phyloP scores from a whole-genome alignment of 1,140 invertebrate genomes.

The Panagrolaimus sp. region DNA sequence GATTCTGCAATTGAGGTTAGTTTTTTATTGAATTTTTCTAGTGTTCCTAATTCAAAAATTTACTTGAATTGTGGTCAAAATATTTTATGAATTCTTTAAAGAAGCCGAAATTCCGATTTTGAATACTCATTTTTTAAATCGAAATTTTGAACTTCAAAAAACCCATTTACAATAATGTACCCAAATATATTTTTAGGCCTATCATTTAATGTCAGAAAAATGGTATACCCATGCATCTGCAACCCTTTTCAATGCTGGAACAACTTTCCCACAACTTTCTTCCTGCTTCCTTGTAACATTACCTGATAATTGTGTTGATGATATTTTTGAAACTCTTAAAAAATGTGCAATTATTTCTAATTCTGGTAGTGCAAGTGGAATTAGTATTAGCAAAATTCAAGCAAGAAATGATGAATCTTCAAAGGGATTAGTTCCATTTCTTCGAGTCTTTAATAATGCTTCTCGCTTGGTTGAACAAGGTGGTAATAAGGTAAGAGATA shows the following conservation, averaged over 20 bases:
- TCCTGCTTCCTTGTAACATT: slow-evolving; percentile 89
- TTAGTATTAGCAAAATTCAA: slow-evolving; percentile 89
- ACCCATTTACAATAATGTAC: too few species aligned
- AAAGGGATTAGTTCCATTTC: slow-evolving; percentile 83
- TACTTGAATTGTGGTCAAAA: too few species aligned
- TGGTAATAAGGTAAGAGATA: slow-evolving; percentile 70
- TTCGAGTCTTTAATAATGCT: slow-evolving; percentile 87
- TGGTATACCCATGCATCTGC: slow-evolving; percentile 96
- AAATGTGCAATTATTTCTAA: slow-evolving; percentile 92
- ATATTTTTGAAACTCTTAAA: slow-evolving; percentile 85
- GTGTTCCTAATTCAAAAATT: too few species aligned
- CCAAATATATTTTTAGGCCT: not conserved
- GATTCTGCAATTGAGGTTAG: slow-evolving; percentile 73
- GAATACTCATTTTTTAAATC: too few species aligned
- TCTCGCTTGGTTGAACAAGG: slow-evolving; percentile 93
- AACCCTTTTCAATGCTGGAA: slow-evolving; percentile 88
- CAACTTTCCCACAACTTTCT: slow-evolving; percentile 79
- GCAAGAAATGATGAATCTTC: slow-evolving; percentile 85
- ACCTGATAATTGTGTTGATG: slow-evolving; percentile 91
- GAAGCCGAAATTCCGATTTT: too few species aligned
- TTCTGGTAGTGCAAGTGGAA: slow-evolving; percentile 88
- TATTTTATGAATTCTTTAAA: too few species aligned
- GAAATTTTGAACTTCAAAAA: too few species aligned
- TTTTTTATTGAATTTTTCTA: too few species aligned
- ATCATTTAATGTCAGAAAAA: slow-evolving; percentile 67